phyloP scores from a whole-genome alignment of 2,888 invertebrate genomes.

The Hypena proboscidalis region DNA sequence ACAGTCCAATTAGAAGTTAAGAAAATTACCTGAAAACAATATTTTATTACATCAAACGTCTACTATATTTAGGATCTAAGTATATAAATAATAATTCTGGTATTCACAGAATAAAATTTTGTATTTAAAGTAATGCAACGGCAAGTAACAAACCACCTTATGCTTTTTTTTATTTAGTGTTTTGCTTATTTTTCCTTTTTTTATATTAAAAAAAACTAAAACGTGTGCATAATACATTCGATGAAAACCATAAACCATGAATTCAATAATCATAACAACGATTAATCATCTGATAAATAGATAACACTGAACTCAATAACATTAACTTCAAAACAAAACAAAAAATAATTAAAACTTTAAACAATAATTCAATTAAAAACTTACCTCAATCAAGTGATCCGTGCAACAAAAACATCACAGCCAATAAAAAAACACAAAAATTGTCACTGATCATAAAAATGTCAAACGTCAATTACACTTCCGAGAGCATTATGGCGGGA shows the following conservation, averaged over 20 bases:
- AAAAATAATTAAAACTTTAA: slow-evolving; percentile 8
- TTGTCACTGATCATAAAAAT: slow-evolving; percentile 43
- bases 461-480: slow-evolving; percentile 49
- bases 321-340: slow-evolving; percentile 13
- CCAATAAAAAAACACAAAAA: slow-evolving; percentile 36
- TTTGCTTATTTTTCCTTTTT: too few species aligned
- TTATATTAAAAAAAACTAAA: too few species aligned
- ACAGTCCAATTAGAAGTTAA: too few species aligned
- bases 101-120: too few species aligned
- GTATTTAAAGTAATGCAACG: too few species aligned
- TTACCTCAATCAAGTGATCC: slow-evolving; percentile 39
- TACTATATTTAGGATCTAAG: too few species aligned
- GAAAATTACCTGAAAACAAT: too few species aligned
- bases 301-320: slow-evolving; percentile 7
- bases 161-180: too few species aligned
- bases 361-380: slow-evolving; percentile 11
- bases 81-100: too few species aligned
- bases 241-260: not conserved
- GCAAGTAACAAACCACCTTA: too few species aligned
- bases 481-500: slow-evolving; percentile 47
- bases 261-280: not conserved
- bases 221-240: too few species aligned
- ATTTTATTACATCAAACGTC: too few species aligned
- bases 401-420: slow-evolving; percentile 35
- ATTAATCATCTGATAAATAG: slow-evolving; percentile 5